A percentile compares a stretch with the other conserved stretches of the same genome.
Evolutionary conservation across 2,797 vertebrate genomes (phyloP).

Genomic region (Poeciliopsis gracilis): DNA sequence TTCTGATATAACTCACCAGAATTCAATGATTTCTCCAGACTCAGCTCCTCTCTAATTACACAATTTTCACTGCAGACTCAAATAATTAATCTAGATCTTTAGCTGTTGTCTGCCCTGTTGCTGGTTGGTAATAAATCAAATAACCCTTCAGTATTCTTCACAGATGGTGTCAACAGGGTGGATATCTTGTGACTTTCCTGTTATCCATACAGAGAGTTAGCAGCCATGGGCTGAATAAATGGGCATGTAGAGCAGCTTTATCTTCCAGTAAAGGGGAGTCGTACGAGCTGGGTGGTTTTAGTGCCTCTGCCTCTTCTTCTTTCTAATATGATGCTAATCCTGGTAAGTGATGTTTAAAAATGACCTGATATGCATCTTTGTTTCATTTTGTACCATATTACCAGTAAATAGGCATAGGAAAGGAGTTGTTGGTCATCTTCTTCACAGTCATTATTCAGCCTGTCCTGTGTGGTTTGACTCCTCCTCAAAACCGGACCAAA

Average conservation of each 20-base stretch:
- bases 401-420: background rate
- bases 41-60: constrained; percentile 65
- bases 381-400: background rate
- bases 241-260: constrained; percentile 23
- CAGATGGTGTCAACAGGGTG: constrained; percentile 40
- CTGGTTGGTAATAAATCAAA: constrained; percentile 56
- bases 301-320: constrained; percentile 4
- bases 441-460: background rate
- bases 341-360: background rate
- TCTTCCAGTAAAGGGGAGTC: constrained; percentile 14
- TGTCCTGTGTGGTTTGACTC: background rate
- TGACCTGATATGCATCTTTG: background rate
- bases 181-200: constrained; percentile 38
- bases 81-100: constrained; percentile 65
- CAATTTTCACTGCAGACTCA: constrained; percentile 47
- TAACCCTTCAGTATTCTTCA: constrained; percentile 30
- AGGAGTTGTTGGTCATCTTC: background rate
- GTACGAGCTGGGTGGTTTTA: background rate
- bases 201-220: constrained; percentile 41
- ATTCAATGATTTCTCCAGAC: constrained; percentile 51
- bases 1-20: constrained; percentile 54
- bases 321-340: background rate
- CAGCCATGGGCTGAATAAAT: constrained; percentile 37
- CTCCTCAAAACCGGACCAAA: background rate
- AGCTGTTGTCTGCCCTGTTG: constrained; percentile 53